A percentile compares a stretch with the other conserved stretches of the same genome.
phyloP scores from a whole-genome alignment of 2,888 invertebrate species.

The Nemoura dubitans region DNA sequence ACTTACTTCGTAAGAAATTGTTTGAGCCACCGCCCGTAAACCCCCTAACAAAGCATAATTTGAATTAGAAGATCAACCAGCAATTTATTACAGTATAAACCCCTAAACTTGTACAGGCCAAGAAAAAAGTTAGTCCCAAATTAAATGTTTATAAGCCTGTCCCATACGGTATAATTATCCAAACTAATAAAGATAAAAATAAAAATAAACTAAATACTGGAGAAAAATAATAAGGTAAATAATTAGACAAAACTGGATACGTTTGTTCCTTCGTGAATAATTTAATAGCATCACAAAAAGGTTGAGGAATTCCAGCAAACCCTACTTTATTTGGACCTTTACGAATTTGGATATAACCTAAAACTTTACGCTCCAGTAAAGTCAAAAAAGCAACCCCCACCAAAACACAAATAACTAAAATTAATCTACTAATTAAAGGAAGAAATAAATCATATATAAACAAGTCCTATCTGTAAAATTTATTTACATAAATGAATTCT shows the following conservation, averaged over 20 bases:
- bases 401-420: conserved; percentile 68
- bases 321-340: conserved; percentile 79
- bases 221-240: conserved; percentile 68
- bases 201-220: conserved; percentile 69
- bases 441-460: conserved; percentile 37
- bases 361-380: conserved; percentile 75
- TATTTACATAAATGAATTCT: conserved; percentile 70
- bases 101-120: conserved; percentile 70
- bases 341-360: conserved; percentile 78
- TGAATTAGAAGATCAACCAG: conserved; percentile 77
- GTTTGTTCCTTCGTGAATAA: conserved; percentile 74
- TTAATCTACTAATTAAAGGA: background rate
- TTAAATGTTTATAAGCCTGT: conserved; percentile 66
- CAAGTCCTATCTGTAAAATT: conserved; percentile 51
- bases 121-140: conserved; percentile 71
- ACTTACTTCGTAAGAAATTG: conserved; percentile 80
- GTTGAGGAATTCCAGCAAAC: conserved; percentile 60
- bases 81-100: conserved; percentile 71
- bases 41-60: conserved; percentile 76
- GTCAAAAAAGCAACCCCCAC: conserved; percentile 76
- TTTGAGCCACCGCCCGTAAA: conserved; percentile 74
- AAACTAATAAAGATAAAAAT: conserved; percentile 68
- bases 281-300: conserved; percentile 53
- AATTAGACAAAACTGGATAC: conserved; percentile 68
- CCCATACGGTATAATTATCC: conserved; percentile 68